These are phyloP conservation scores for Pelmatolapia mariae DNA, from an alignment of 2,113 vertebrate species.

Conservation along the genomic window DNA sequence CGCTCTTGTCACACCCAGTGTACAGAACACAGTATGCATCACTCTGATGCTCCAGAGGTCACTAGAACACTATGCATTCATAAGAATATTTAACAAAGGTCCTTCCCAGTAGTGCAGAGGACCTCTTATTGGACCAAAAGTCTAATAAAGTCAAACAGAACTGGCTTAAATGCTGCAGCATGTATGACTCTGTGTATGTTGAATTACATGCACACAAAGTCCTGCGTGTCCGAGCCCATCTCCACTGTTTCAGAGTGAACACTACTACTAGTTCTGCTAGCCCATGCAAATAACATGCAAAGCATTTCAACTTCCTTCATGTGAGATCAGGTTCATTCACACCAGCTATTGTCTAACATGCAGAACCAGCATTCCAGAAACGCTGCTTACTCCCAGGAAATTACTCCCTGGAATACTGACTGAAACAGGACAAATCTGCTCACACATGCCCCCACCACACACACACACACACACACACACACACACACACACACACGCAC, in stretches of 20 bases:
- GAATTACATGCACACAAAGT: background rate
- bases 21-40: background rate
- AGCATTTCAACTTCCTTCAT: background rate
- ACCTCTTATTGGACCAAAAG: background rate
- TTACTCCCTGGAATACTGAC: slow-evolving; percentile 25
- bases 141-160: background rate
- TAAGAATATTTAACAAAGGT: background rate
- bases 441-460: background rate
- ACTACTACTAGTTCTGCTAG: background rate
- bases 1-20: background rate
- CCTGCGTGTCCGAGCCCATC: background rate
- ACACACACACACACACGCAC: background rate
- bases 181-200: background rate
- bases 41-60: background rate
- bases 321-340: slow-evolving; percentile 14
- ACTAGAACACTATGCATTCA: background rate
- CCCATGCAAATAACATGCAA: slow-evolving; percentile 33
- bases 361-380: slow-evolving; percentile 41
- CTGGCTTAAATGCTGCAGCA: background rate
- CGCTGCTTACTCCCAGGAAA: no score
- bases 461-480: background rate
- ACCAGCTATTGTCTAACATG: slow-evolving; percentile 20
- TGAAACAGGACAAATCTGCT: slow-evolving; percentile 1
- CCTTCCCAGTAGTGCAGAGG: background rate
- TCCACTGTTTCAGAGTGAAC: background rate